These are phyloP conservation scores for Lophura swinhoii DNA, from an alignment of 2,797 vertebrate species.

Conservation along the genomic window DNA sequence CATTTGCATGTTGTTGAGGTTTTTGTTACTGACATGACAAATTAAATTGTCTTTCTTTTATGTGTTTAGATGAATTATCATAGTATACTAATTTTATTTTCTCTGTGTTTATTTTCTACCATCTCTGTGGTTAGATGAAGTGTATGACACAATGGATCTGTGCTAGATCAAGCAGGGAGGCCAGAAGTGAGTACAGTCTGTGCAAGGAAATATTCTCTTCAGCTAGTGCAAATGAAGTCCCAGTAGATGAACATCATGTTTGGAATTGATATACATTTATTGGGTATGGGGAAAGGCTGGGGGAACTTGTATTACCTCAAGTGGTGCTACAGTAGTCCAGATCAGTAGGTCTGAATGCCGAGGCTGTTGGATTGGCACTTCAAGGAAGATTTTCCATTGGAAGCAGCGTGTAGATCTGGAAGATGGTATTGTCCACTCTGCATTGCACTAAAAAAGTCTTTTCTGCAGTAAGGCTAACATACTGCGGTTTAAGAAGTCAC, in stretches of 20 bases:
- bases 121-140: background rate
- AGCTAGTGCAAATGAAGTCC: background rate
- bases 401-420: background rate
- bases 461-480: background rate
- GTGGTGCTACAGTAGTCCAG: background rate
- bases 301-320: background rate
- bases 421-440: background rate
- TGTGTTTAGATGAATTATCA: background rate
- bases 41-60: background rate
- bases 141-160: accelerated
- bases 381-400: background rate
- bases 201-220: background rate
- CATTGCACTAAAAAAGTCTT: background rate
- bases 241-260: background rate
- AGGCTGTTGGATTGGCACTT: background rate
- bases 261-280: background rate
- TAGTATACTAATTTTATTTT: background rate
- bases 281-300: background rate
- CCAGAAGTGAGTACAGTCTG: background rate
- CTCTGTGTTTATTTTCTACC: background rate
- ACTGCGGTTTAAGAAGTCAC: background rate
- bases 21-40: background rate
- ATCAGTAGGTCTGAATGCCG: background rate
- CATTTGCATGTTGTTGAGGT: background rate
- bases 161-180: background rate